Base-by-base conservation (phyloP, 2,113 vertebrate genomes). In the Triplophysa siluroides region DNA sequence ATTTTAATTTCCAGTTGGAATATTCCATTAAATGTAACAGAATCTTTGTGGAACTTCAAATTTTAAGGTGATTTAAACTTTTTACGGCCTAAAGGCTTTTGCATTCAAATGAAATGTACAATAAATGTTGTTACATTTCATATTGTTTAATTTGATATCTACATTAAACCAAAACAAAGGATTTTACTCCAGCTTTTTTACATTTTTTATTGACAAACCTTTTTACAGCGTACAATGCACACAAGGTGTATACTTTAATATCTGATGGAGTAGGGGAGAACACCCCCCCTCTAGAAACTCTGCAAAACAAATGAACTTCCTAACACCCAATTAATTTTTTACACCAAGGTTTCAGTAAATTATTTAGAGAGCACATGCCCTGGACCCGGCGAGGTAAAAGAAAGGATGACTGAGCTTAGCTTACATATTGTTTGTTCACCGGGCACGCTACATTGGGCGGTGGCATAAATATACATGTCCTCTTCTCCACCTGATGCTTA, bases 321-420 rank as follows among this genome's bases (percentile, higher is more conserved):
- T 70, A 76, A 81, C 62, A 76, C 33, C 64, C 47, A 65, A 80
- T 85, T 78, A 82, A 80, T 81, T 21, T 83, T 87, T 85, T 83
- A 87, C 78, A 74, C 64, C 29, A 66, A 78, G 47, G 67, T 79
- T 83, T 56, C 50, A 24, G 16, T 86, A 47, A 88, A 87, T 85
- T 79, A 88, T 86, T 82, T 11, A 85, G 43, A 24, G 8, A 7
- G 67, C 80, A 79, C 52, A 75, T 86, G 80, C 85, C 76, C 60
- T 21, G 41, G 54, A 67, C 21, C 61, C 21, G 29, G 69, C 21
- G 71, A 78, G 84, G 68, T 86, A 80, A 84, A 77, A 78, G 54
- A 77, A 83, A 60, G 83, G 81, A 69, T 88, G 81, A 76, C 79
- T 86, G 76, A 83, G 78, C 84, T 88, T 88, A 79, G 70, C 70